Evolutionary conservation across 2,888 invertebrate genomes (phyloP), one percentile per base, ranked within the genome.

Genomic region (Lithodes maja): DNA sequence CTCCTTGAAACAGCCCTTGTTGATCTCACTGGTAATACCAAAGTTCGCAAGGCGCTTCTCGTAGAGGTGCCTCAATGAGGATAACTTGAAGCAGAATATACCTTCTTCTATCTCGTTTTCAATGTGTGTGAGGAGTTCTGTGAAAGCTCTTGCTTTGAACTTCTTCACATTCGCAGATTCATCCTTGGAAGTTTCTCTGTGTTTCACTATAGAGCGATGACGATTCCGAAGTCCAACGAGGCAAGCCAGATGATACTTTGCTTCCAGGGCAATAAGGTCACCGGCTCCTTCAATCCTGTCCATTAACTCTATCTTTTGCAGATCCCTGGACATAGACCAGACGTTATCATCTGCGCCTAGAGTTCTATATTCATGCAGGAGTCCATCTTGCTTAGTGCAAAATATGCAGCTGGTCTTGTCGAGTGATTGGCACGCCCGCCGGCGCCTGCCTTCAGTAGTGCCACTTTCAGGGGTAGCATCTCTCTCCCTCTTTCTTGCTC

Each of bases 361-460:
- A 53, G 80, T 80, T 2, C 53, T 80, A 33, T 71, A 83, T n/a
- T 83, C 71, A 83, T 68, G 68, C 83, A 83, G 50, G 5, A 69
- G 83, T 83, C 69, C 83, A 83, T 83, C 83, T 83, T 69, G 5
- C 69, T 83, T 83, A 12, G 69, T 83, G 12, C 52, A 83, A 49
- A 83, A 83, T 69, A 83, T 83, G 50, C 83, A 83, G 69, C 33
- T 83, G 17, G 83, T 3, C 69, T 83, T 68, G 12, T 83, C 71
- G 7, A 83, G 52, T 2, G 80, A 80, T 3, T 52, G 50, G 12
- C 15, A 1, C 17, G 3, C 82, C 49, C 61, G 7, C 82, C 61
- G 55, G 33, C 15, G 78, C 53, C 5, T 17, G n/a, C 7, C 78
- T 53, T 12, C 78, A 33, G 33, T 33, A 33, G 33, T 33, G 33